Evolutionary conservation across 35 echinoderm and acorn worm species (phyloP).

Genomic region (Diadema setosum): DNA sequence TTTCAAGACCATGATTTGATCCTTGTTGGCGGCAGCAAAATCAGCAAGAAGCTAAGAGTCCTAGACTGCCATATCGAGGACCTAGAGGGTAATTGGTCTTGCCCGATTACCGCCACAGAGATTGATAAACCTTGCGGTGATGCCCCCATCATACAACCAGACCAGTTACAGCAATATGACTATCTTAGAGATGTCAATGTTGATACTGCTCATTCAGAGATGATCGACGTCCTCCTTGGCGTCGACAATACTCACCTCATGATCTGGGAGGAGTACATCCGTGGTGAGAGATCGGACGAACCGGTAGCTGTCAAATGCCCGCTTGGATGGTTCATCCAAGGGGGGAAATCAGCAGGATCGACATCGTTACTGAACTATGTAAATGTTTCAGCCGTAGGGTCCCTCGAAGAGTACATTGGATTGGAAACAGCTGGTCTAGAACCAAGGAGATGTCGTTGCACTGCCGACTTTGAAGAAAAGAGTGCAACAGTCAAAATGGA

Average conservation of each 20-base stretch:
- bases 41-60: slow-evolving; percentile 63
- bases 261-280: slow-evolving; percentile 63
- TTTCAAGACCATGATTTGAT: slow-evolving; percentile 72
- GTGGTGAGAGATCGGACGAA: slow-evolving; percentile 20
- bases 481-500: slow-evolving; percentile 35
- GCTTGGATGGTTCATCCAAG: slow-evolving; percentile 61
- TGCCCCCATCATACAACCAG: slow-evolving; percentile 17
- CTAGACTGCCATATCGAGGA: slow-evolving; percentile 71
- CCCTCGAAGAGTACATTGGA: slow-evolving; percentile 64
- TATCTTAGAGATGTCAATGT: slow-evolving; percentile 44
- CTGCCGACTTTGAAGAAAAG: slow-evolving; percentile 21
- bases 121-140: slow-evolving; percentile 67
- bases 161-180: slow-evolving; percentile 29
- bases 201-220: slow-evolving; percentile 38
- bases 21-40: slow-evolving; percentile 51
- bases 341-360: slow-evolving; percentile 23
- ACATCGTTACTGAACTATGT: slow-evolving; percentile 57
- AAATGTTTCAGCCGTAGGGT: slow-evolving; percentile 52
- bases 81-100: slow-evolving; percentile 51
- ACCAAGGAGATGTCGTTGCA: slow-evolving; percentile 52
- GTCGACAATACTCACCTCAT: slow-evolving; percentile 68
- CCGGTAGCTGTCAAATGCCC: slow-evolving; percentile 52
- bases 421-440: slow-evolving; percentile 43
- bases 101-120: slow-evolving; percentile 57
- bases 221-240: slow-evolving; percentile 67